Evolutionary conservation across 1,140 invertebrate genomes (phyloP).

Genomic region (Drosophila grimshawi): DNA sequence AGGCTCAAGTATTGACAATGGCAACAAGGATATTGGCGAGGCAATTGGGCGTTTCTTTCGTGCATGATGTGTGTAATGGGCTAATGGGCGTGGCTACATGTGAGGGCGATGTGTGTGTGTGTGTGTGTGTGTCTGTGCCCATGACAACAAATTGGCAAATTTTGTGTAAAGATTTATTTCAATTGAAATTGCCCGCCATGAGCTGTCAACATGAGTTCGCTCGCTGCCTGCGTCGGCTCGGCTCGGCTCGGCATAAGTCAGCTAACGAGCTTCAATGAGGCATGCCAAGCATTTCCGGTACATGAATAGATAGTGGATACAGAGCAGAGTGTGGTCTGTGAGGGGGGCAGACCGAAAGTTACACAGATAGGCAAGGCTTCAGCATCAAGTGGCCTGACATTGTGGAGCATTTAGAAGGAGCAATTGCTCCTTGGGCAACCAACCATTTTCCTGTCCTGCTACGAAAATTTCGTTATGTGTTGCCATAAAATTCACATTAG

Average conservation of each 20-base stretch:
- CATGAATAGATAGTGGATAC: constrained; percentile 32
- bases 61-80: constrained; percentile 55
- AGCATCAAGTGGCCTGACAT: constrained; percentile 40
- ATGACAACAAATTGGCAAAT: constrained; percentile 80
- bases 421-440: constrained; percentile 3
- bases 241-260: constrained; percentile 57
- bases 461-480: constrained; percentile 69
- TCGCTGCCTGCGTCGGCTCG: background rate
- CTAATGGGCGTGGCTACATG: constrained; percentile 57
- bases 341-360: background rate
- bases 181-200: constrained; percentile 79
- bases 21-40: constrained; percentile 59
- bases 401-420: constrained; percentile 20
- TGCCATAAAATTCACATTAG: constrained; percentile 79
- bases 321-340: background rate
- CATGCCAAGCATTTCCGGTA: constrained; percentile 78
- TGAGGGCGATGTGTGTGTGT: background rate
- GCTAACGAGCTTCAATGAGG: constrained; percentile 79
- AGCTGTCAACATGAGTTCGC: constrained; percentile 69
- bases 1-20: constrained; percentile 81
- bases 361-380: background rate
- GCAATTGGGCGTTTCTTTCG: constrained; percentile 31
- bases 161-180: constrained; percentile 77
- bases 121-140: constrained; percentile 17
- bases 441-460: constrained; percentile 54